Evolutionary conservation across 2,113 vertebrate genomes (phyloP), one percentile per base, ranked within the genome.

Genomic region (Pomatorhinus ruficollis): DNA sequence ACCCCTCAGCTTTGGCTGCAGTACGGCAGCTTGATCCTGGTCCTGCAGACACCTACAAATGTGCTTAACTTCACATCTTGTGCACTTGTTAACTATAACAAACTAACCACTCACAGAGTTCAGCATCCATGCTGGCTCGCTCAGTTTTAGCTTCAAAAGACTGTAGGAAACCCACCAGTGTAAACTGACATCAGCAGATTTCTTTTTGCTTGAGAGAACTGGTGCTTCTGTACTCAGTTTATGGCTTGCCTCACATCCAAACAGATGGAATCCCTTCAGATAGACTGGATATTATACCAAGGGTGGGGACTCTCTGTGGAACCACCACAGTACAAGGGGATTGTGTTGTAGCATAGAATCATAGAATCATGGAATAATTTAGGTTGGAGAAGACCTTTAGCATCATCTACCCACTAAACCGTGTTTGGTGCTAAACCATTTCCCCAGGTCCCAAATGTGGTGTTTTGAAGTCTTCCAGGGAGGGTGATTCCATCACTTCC

Each of bases 301-400:
- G 5, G 24, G 10, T 85, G 28, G 60, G 17, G 27, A 49, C 10
- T 59, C 15, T 25, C 21, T 50, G 15, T 30, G 50, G 19, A 88
- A 56, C 30, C 23, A 60, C 52, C 24, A 25, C 15, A 28, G 20
- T 39, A 24, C 45, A 28, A 61, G 17, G 27, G 39, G 33, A 47
- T 44, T 59, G 14, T 63, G 21, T 53, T 49, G 18, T 49, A 63
- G 25, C 25, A 31, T 25, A 18, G n/a, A 49, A 47, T 40, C 0
- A 1, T 4, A 31, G 30, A 47, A 35, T 49, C 18, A 9, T 28
- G 18, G 49, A 54, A 54, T 54, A 0, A 0, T 56, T 71, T 71
- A 25, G 13, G 11, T 22, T 88, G 57, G n/a, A 71, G 35, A 79
- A 88, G 40, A 31, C 31, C 20, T 47, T 28, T 25, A 70, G 31